Conservation (phyloP, 1,140 invertebrate genomes). For the Venustaconcha ellipsiformis region DNA sequence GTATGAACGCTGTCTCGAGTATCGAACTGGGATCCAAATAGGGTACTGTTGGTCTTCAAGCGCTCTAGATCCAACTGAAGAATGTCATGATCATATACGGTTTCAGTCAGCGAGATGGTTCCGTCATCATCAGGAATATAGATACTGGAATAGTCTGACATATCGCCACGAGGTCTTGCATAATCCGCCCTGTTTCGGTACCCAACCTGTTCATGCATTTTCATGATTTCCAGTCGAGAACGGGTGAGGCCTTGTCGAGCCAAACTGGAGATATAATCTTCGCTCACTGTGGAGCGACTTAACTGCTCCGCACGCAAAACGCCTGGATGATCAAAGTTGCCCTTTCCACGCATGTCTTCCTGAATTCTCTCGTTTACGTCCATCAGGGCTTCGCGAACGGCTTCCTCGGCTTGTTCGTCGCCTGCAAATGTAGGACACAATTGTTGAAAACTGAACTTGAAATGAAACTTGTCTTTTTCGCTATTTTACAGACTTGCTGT, state of each 20-base stretch:
- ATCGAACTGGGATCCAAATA: slow-evolving; percentile 24
- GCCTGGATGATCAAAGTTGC: slow-evolving; percentile 14
- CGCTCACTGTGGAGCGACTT: slow-evolving; percentile 5
- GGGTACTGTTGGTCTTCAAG: slow-evolving; percentile 20
- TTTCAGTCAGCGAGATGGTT: slow-evolving; percentile 22
- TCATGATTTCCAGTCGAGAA: slow-evolving; percentile 23
- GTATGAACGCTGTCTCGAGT: slow-evolving; percentile 18
- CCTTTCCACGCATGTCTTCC: slow-evolving; percentile 31
- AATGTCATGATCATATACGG: slow-evolving; percentile 8
- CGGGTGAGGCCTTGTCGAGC: slow-evolving; percentile 15
- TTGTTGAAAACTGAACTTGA: too few relatives aligned
- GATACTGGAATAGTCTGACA: slow-evolving; percentile 29
- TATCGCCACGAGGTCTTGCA: slow-evolving; percentile 20
- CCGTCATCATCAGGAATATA: slow-evolving; percentile 29
- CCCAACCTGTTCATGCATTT: slow-evolving; percentile 15
- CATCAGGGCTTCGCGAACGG: slow-evolving; percentile 44
- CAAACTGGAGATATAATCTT: slow-evolving; percentile 4
- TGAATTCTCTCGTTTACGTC: slow-evolving; percentile 40
- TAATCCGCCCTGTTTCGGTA: slow-evolving; percentile 26
- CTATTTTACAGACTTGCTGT: too few relatives aligned
- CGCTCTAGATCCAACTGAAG: slow-evolving; percentile 23
- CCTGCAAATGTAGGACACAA: slow-evolving; percentile 9
- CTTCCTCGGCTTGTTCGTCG: slow-evolving; percentile 41
- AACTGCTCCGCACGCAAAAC: slow-evolving; percentile 26
- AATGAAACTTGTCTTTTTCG: too few relatives aligned